Evolutionary conservation across 2,113 vertebrate species (phyloP).

Genomic region (Ceuthmochares aereus): DNA sequence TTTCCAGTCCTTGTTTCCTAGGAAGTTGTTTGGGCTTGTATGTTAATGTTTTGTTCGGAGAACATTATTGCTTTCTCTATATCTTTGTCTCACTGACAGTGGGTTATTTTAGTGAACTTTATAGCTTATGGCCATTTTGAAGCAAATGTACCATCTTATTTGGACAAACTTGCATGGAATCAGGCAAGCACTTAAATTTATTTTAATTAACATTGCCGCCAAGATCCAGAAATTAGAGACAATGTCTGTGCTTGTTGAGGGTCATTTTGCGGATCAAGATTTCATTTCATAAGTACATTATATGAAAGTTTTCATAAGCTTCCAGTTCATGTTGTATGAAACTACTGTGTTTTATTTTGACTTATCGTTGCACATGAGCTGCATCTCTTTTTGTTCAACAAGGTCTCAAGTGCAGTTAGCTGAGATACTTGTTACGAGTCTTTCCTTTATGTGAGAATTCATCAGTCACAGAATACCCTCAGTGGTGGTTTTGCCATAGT

Average conservation of each 20-base stretch:
- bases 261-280: not conserved
- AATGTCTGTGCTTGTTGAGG: not conserved
- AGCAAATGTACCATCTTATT: not conserved
- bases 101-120: not conserved
- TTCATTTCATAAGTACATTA: not conserved
- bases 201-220: not conserved
- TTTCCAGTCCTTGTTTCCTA: not conserved
- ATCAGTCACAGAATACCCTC: not conserved
- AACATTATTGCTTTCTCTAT: not conserved
- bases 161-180: not conserved
- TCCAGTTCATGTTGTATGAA: not conserved
- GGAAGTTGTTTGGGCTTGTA: not conserved
- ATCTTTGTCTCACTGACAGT: not conserved
- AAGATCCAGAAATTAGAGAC: not conserved
- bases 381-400: not conserved
- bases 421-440: not conserved
- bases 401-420: not conserved
- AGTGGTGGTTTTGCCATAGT: not conserved
- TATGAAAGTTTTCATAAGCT: not conserved
- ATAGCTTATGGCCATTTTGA: not conserved
- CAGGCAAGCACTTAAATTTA: not conserved
- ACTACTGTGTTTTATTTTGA: not conserved
- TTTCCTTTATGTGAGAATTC: not conserved
- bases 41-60: not conserved
- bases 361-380: not conserved